phyloP scores from a whole-genome alignment of 2,888 invertebrate species.

The Tetropium fuscum region DNA sequence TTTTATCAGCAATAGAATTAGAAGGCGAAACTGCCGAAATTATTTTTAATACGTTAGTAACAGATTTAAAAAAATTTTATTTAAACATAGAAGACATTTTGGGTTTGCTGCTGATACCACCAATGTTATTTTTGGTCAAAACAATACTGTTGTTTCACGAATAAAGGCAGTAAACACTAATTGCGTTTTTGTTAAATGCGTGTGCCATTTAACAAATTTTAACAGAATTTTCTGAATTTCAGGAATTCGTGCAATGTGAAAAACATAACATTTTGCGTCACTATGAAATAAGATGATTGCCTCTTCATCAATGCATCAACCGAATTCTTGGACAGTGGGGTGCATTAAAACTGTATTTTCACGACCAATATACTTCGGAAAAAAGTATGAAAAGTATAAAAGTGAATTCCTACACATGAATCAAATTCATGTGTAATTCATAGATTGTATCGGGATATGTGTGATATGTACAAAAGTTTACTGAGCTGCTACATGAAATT shows the following conservation, averaged over 20 bases:
- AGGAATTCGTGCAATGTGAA: not conserved
- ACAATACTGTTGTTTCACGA: slow-evolving; percentile 8
- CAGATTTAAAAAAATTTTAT: slow-evolving; percentile 5
- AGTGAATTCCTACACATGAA: too few species aligned
- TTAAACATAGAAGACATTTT: slow-evolving; percentile 8
- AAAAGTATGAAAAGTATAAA: not conserved
- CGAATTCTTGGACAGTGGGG: not conserved
- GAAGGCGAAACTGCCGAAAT: slow-evolving; percentile 5
- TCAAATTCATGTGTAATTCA: not conserved
- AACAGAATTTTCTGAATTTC: not conserved
- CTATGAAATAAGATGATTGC: not conserved
- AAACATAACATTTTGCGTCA: slow-evolving; percentile 3
- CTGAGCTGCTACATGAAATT: too few species aligned
- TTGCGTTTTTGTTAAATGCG: slow-evolving; percentile 14
- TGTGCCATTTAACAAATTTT: slow-evolving; percentile 21
- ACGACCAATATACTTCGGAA: not conserved
- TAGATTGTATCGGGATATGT: not conserved
- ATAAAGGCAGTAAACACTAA: slow-evolving; percentile 5
- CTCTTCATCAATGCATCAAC: not conserved
- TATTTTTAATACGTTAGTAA: slow-evolving; percentile 5
- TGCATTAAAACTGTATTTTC: too few species aligned
- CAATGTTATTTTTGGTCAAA: slow-evolving; percentile 13
- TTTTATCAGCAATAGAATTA: slow-evolving; percentile 8
- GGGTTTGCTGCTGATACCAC: slow-evolving; percentile 7
- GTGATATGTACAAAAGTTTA: not conserved